These are phyloP conservation scores for Scaeva pyrastri DNA, from an alignment of 2,888 invertebrate species.

Conservation along the genomic window DNA sequence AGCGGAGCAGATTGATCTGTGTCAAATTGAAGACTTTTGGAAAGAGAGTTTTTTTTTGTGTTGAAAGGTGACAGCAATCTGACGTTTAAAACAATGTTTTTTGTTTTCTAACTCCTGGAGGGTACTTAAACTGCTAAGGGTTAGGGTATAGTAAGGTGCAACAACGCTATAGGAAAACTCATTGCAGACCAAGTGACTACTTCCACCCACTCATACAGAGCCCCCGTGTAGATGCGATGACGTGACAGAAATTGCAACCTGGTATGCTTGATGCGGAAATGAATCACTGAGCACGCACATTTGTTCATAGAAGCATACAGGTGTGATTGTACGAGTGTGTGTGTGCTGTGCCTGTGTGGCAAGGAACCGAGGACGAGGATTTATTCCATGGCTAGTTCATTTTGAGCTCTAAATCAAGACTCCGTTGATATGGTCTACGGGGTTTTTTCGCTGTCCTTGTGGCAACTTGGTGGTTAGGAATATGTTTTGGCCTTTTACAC, in stretches of 20 bases:
- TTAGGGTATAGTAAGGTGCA: conserved; percentile 10
- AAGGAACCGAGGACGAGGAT: conserved; percentile 11
- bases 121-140: not conserved
- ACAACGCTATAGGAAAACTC: conserved; percentile 41
- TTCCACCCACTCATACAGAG: conserved; percentile 21
- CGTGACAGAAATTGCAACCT: conserved; percentile 74
- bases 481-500: conserved; percentile 49
- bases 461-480: conserved; percentile 39
- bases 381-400: conserved; percentile 18
- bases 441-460: conserved; percentile 32
- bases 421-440: conserved; percentile 22
- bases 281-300: conserved; percentile 76
- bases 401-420: conserved; percentile 57
- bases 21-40: not conserved
- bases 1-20: not conserved
- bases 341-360: not conserved
- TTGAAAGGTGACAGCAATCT: not conserved
- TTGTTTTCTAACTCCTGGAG: not conserved
- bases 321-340: not conserved
- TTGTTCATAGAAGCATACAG: conserved; percentile 61
- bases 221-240: conserved; percentile 63
- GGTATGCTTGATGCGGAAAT: conserved; percentile 73
- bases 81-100: not conserved
- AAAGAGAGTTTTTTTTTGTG: not conserved
- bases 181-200: conserved; percentile 6